Percentiles rank a stretch among this genome's conserved stretches.
Conservation (phyloP, 53 echinoderm and acorn worm genomes). For the Temnopleurus reevesii region DNA sequence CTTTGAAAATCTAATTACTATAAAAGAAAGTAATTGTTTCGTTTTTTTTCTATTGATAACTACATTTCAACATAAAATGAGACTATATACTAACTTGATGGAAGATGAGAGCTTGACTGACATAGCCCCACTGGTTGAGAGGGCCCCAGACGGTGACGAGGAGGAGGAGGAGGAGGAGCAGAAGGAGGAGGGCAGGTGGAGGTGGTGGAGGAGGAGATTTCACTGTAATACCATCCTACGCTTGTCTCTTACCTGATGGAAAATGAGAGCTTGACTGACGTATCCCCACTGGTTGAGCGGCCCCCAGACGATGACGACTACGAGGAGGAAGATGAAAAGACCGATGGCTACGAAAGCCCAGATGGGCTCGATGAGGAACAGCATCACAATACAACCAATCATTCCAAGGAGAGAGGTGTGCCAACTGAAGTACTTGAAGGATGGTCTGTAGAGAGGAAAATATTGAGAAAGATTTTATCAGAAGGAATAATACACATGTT, state of each 20-base stretch:
- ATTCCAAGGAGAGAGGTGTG: constrained; percentile 83
- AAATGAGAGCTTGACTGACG: constrained; percentile 95
- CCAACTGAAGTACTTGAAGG: constrained; percentile 92
- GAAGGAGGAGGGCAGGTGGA: no score
- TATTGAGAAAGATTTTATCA: no score
- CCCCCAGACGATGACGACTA: constrained; percentile 72
- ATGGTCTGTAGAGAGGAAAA: constrained; percentile 79
- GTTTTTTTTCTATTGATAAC: no score
- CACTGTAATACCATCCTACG: no score
- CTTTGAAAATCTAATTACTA: no score
- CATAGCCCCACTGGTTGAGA: constrained; percentile 91
- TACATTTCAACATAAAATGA: no score
- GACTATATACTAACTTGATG: no score
- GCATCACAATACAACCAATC: constrained; percentile 86
- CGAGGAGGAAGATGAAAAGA: constrained; percentile 77
- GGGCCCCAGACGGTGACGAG: constrained; percentile 70
- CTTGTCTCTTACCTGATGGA: constrained; percentile 77
- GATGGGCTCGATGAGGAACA: constrained; percentile 87
- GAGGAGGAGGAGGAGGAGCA: constrained; percentile 79
- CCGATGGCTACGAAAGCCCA: constrained; percentile 76
- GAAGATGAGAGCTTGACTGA: constrained; percentile 95
- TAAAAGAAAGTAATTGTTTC: no score
- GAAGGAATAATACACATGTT: not conserved
- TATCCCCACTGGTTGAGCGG: constrained; percentile 90
- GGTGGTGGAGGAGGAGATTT: no score